Evolutionary conservation across 2,797 vertebrate species (phyloP).

Genomic region (Myiothlypis coronata): DNA sequence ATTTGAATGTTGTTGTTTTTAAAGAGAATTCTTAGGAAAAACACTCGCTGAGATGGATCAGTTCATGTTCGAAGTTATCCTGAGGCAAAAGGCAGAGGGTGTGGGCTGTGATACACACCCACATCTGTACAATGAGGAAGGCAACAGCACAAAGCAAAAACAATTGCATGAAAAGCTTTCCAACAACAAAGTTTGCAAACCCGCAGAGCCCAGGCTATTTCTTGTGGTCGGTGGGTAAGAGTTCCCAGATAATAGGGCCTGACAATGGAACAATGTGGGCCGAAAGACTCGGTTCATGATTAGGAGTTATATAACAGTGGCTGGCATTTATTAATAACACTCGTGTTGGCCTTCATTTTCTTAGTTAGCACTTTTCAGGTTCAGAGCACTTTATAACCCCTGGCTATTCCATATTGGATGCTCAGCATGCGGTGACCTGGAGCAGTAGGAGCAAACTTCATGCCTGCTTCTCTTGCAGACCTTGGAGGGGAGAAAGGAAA

Average conservation of each 20-base stretch:
- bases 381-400: slow-evolving; percentile 37
- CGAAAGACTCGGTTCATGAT: slow-evolving; percentile 7
- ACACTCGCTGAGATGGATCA: background rate
- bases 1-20: slow-evolving; percentile 32
- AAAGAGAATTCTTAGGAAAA: slow-evolving; percentile 51
- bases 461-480: background rate
- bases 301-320: slow-evolving; percentile 50
- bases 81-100: slow-evolving; percentile 56
- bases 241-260: slow-evolving; percentile 62
- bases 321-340: slow-evolving; percentile 61
- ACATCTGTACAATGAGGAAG: slow-evolving; percentile 55
- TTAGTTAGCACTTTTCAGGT: slow-evolving; percentile 66
- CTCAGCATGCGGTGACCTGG: background rate
- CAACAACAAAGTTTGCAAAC: slow-evolving; percentile 64
- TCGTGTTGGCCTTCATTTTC: slow-evolving; percentile 5
- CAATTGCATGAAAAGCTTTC: slow-evolving; percentile 66
- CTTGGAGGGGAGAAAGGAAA: background rate
- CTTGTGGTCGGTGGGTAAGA: slow-evolving; percentile 61
- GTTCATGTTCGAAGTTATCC: slow-evolving; percentile 37
- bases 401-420: background rate
- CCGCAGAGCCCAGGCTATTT: slow-evolving; percentile 55
- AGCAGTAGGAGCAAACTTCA: background rate
- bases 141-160: slow-evolving; percentile 33
- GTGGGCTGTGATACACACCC: slow-evolving; percentile 60
- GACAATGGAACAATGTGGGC: slow-evolving; percentile 59